Base-by-base conservation (phyloP, 2,797 vertebrate genomes). In the Chrysocyon brachyurus region DNA sequence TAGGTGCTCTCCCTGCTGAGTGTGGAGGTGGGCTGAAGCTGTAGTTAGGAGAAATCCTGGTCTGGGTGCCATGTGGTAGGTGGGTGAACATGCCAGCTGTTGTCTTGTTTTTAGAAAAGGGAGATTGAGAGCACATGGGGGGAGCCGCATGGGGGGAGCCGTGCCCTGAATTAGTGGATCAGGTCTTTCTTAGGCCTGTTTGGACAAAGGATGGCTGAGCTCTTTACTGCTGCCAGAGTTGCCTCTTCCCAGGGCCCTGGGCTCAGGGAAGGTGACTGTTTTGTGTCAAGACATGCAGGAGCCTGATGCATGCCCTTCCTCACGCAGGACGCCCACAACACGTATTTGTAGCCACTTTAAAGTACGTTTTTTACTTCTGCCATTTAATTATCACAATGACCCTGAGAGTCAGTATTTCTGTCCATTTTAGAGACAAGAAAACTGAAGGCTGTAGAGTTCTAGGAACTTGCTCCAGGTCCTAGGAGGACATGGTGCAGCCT, bases 381-480 rank as follows among this genome's bases (percentile, higher is more conserved):
- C 46, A 63, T 17, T 85, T 61, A 56, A 90, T 81, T 78, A 75
- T 88, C 49, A 88, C 52, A 57, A 24, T 26, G 7, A 68, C 22
- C 26, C 66, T 2, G 11, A 31, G 49, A 72, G 28, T 31, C 54
- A 17, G 17, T 26, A 36, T 31, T 68, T 87, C n/a, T 59, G 46
- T 90, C 22, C 21, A 31, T 95, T 93, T 92, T 46, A 75, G 81
- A 81, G 15, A 46, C 22, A 24, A 97, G 88, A 78, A 94, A 72
- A 66, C 33, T 7, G 11, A 63, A 90, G 19, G 5, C 49, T 12
- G 31, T 7, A 66, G 84, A 52, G 52, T 2, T 12, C 19, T 5
- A 31, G 56, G 33, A 6, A 4, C 1, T 12, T 21, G 56, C 52
- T 56, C 36, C 2, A 6, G 24, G 40, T 63, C 16, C 77, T 19